phyloP scores from a whole-genome alignment of 1,140 invertebrate species.

The Zaprionus camerounensis region DNA sequence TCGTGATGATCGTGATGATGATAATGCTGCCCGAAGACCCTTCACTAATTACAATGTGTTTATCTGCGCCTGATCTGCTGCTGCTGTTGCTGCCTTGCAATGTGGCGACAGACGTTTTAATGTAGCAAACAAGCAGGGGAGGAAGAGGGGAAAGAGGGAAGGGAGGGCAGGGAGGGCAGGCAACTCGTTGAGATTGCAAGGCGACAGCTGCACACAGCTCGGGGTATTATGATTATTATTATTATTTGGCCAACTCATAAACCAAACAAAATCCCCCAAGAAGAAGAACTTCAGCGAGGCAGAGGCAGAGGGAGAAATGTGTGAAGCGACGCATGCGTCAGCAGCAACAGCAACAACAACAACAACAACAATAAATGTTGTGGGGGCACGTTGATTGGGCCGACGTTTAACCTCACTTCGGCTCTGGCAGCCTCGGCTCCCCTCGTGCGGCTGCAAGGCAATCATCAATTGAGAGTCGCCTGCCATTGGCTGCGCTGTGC shows the following conservation, averaged over 20 bases:
- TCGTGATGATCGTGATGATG: constrained; percentile 3
- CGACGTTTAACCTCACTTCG: constrained; percentile 68
- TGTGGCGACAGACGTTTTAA: constrained; percentile 70
- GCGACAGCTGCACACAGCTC: constrained; percentile 63
- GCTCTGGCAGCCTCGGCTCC: constrained; percentile 12
- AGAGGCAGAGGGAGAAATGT: constrained; percentile 10
- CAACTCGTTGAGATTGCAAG: constrained; percentile 52
- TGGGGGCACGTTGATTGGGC: constrained; percentile 79
- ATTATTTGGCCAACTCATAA: constrained; percentile 78
- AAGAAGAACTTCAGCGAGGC: not conserved
- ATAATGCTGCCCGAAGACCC: constrained; percentile 19
- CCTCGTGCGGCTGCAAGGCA: constrained; percentile 27
- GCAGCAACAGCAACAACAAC: constrained; percentile 26
- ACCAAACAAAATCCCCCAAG: constrained; percentile 57
- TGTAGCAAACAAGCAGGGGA: constrained; percentile 5
- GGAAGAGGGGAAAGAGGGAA: not conserved
- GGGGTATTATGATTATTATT: constrained; percentile 44
- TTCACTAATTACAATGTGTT: constrained; percentile 74
- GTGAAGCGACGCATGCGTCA: constrained; percentile 67
- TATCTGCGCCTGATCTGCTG: constrained; percentile 49
- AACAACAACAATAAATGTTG: constrained; percentile 34
- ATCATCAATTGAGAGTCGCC: constrained; percentile 44
- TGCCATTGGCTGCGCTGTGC: constrained; percentile 62
- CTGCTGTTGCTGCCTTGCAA: constrained; percentile 36
- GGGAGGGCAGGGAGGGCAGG: not conserved